Evolutionary conservation across 2,113 vertebrate species (phyloP), one percentile per base, ranked within the genome.

Genomic region (Paralichthys olivaceus): DNA sequence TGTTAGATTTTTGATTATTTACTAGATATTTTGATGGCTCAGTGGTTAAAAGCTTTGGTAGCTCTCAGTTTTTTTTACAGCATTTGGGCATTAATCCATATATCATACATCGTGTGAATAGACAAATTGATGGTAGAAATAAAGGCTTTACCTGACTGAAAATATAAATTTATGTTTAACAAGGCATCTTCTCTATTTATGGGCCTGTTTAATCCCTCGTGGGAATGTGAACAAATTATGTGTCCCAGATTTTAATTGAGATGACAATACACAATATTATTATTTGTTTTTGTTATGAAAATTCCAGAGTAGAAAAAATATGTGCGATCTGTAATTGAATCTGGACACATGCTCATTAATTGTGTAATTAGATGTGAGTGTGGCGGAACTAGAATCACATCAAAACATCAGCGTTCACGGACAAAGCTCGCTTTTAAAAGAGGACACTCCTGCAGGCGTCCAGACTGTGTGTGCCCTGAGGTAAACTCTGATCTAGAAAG

Each of bases 401-500:
- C 54, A 63, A 87, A 83, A 84, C 72, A 84, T 77, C 62, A 74
- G 69, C 43, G 63, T 69, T 79, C 28, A 26, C 13, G 49, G 78
- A 88, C 80, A 73, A 56, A 84, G 68, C 74, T 13, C 3, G 54
- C 79, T 84, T 84, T 69, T 59, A 75, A 85, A 82, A 79, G 62
- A 69, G 83, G 69, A 80, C 79, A 56, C 62, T 87, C 60, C 83
- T 82, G 83, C 81, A 77, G 79, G 77, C 74, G 67, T 84, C 69
- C 80, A 83, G 81, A 87, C 92, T 93, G 84, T 92, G 87, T 91
- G 86, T 95, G 94, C 95, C 95, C 95, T 84, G 90, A 94, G 94
- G 95, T 96, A 96, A 96, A 95, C 94, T 93, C 84, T 87, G 93
- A 93, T 95, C 94, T 94, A 95, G 93, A 96, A 95, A 96, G 94